phyloP scores from a whole-genome alignment of 1,140 invertebrate species.

The Rhyacophila brunnea region DNA sequence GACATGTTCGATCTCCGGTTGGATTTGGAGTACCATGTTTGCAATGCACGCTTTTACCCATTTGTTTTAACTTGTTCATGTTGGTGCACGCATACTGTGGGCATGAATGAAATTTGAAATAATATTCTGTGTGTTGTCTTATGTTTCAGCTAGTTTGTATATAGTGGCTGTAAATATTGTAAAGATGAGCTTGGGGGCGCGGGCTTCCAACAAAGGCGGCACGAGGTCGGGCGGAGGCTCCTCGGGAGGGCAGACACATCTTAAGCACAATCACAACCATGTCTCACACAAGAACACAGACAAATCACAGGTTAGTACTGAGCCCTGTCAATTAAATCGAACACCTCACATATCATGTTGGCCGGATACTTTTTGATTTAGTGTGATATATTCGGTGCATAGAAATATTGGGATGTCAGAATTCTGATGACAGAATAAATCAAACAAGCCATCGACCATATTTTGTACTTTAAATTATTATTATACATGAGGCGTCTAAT shows the following conservation, averaged over 20 bases:
- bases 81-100: too few relatives aligned
- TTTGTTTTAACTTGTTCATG: neutral
- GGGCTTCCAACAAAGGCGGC: constrained; percentile 54
- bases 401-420: too few relatives aligned
- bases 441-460: too few relatives aligned
- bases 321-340: neutral
- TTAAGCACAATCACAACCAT: constrained; percentile 39
- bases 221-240: constrained; percentile 41
- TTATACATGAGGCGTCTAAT: too few relatives aligned
- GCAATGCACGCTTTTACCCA: too few relatives aligned
- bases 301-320: constrained; percentile 48
- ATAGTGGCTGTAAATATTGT: constrained; percentile 57
- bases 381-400: too few relatives aligned
- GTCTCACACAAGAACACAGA: constrained; percentile 45
- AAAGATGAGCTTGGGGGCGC: constrained; percentile 56
- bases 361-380: neutral
- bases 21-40: too few relatives aligned
- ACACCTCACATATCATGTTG: neutral
- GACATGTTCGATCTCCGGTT: too few relatives aligned
- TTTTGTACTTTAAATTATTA: too few relatives aligned
- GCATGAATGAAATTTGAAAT: too few relatives aligned
- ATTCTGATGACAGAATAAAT: too few relatives aligned
- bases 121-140: too few relatives aligned
- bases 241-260: constrained; percentile 33
- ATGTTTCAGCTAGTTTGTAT: constrained; percentile 55